These are phyloP conservation scores for Dromaius novaehollandiae DNA, from an alignment of 2,113 vertebrate genomes.

Conservation along the genomic window DNA sequence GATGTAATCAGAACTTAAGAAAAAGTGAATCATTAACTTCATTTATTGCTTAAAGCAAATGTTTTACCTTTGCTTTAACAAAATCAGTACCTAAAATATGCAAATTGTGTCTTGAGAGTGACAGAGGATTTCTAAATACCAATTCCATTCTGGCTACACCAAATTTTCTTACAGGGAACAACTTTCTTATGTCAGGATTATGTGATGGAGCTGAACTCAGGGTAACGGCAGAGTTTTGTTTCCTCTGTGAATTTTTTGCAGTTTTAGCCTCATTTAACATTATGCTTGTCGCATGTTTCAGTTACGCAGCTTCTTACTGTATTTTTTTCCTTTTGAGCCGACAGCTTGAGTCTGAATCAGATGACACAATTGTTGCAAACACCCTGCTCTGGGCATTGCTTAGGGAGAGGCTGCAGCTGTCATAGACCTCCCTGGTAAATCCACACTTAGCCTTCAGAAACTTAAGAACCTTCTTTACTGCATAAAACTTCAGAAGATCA, in stretches of 20 bases:
- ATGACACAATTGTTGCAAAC: background rate
- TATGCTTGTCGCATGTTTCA: background rate
- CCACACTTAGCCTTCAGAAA: background rate
- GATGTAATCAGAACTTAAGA: background rate
- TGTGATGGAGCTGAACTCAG: background rate
- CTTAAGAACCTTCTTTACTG: background rate
- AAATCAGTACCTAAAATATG: background rate
- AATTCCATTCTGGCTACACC: background rate
- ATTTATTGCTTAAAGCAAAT: background rate
- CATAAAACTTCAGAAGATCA: background rate
- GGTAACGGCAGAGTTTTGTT: background rate
- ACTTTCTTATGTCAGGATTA: background rate
- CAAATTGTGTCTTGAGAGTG: background rate
- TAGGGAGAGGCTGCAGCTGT: background rate
- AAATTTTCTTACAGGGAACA: background rate
- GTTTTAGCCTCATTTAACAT: background rate
- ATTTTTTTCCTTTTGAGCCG: background rate
- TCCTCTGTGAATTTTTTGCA: background rate
- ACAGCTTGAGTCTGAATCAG: background rate
- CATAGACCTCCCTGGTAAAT: background rate
- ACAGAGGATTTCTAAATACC: background rate
- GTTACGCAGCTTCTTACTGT: background rate
- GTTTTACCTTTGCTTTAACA: background rate
- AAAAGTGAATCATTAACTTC: background rate
- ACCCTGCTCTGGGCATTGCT: background rate